Evolutionary conservation across 2,113 vertebrate genomes (phyloP), one percentile per base, ranked within the genome.

Genomic region (Cynocephalus volans): DNA sequence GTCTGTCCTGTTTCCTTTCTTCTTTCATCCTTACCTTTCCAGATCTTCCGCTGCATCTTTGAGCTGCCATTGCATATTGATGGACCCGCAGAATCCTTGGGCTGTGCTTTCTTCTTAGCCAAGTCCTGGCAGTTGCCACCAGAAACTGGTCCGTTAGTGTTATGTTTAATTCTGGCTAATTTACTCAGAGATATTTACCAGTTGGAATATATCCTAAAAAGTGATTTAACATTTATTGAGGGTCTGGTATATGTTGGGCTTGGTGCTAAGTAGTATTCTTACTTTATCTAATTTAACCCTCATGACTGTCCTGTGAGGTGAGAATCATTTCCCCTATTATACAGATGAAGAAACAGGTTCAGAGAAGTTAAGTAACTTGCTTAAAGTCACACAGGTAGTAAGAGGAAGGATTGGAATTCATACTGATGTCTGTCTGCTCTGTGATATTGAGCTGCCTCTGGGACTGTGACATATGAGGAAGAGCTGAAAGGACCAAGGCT

Each of bases 381-480:
- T 93, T 95, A 94, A 92, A 58, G 41, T 93, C 91, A 75, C 79
- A 80, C 15, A 96, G 86, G 82, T 92, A 88, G 36, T 93, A 90
- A 31, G 21, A 56, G 33, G 67, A 94, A 87, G 81, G 24, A 50
- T 72, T 60, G 52, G 60, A 80, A 92, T 88, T 88, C 36, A 93
- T 45, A 70, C 33, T 26, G 48, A 64, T 33, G 69, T 89, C n/a
- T 95, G 8, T 84, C 48, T 85, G 60, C 52, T 56, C 56, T 91
- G 54, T 81, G 80, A 41, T 64, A 50, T 6, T 72, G 45, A 56
- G 21, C 48, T 52, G 11, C 41, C 69, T 92, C 33, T 26, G 65
- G 72, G 48, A 28, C 82, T 77, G 21, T 92, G 80, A 52, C n/a
- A 82, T 69, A 21, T 83, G 36, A 93, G 56, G 33, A 92, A 60